Evolutionary conservation across 1,140 invertebrate genomes (phyloP), one percentile per base, ranked within the genome.

Genomic region (Brachionus sp.): DNA sequence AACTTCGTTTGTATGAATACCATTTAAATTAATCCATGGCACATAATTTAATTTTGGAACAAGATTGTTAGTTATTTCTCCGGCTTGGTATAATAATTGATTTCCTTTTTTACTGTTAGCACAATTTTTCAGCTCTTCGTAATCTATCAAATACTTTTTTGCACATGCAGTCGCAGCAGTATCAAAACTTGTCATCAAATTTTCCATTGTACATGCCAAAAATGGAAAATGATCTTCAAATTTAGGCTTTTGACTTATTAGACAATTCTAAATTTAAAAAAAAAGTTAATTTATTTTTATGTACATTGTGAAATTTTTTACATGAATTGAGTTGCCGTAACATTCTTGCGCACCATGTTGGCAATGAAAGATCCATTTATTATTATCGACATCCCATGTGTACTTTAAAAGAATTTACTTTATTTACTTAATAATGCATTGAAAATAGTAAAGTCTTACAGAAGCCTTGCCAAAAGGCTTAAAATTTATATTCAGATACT

Each of bases 181-280:
- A 12, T 75, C 70, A 75, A 46, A 70, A 33, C 37, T 37, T n/a
- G 16, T 25, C n/a, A 35, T 39, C 10, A 80, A 39, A 35, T 80
- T 66, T 57, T 39, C 46, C 77, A 80, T 80, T 35, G 77, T 62
- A 33, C 77, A 80, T 12, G 33, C 23, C 10, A 80, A 10, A 66
- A 80, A 80, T 44, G 77, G 77, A 62, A 62, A 80, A 62, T 80
- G 77, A 64, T 80, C 77, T 37, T 37, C 37, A 44, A 80, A 80
- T 25, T 57, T 44, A 5, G 77, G 77, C 13, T 9, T 66, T 23
- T 42, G 16, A 13, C 57, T 16, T 9, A 80, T 80, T 35, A 80
- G 39, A 44, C 77, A 80, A 16, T 80, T 80, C 77, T 80, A 33
- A 33, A 33, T 33, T 12, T 13, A 37, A 78, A 80, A 35, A 80